Percentiles rank a stretch among this genome's conserved stretches.
phyloP scores from a whole-genome alignment of 2,888 invertebrate species.

The Rotaria sp. region DNA sequence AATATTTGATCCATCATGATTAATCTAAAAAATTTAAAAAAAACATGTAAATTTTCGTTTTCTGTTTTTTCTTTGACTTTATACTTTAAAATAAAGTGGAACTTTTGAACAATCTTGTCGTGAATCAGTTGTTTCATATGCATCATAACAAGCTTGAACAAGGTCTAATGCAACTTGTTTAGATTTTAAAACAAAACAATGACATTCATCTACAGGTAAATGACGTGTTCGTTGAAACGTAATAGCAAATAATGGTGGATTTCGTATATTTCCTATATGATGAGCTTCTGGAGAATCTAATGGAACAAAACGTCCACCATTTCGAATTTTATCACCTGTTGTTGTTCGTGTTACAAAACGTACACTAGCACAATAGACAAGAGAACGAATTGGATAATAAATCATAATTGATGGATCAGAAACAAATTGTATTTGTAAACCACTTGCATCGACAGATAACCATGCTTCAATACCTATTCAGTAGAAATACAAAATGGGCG shows the following conservation, averaged over 20 bases:
- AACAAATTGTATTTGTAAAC: conserved; percentile 81
- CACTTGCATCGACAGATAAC: conserved; percentile 93
- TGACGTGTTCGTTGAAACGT: conserved; percentile 45
- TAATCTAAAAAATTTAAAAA: not conserved
- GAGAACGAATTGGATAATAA: conserved; percentile 51
- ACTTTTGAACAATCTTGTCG: not conserved
- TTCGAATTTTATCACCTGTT: not conserved
- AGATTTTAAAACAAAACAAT: conserved; percentile 58
- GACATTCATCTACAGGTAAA: conserved; percentile 46
- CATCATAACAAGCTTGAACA: conserved; percentile 91
- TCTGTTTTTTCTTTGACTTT: not conserved
- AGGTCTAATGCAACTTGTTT: conserved; percentile 93
- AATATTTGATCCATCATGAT: not conserved
- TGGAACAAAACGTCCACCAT: conserved; percentile 48
- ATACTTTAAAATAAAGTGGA: not conserved
- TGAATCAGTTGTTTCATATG: conserved; percentile 60
- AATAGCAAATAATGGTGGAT: conserved; percentile 53
- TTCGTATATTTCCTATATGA: conserved; percentile 43
- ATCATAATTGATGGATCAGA: conserved; percentile 44
- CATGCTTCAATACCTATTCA: conserved; percentile 63
- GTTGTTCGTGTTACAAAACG: conserved; percentile 45
- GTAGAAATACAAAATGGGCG: too few relatives aligned
- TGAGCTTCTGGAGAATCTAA: conserved; percentile 47
- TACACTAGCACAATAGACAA: conserved; percentile 53
- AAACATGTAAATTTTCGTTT: too few relatives aligned